Percentiles rank a stretch among this genome's conserved stretches.
These are phyloP conservation scores for Chiroxiphia lanceolata DNA, from an alignment of 2,797 vertebrate species.

Conservation along the genomic window DNA sequence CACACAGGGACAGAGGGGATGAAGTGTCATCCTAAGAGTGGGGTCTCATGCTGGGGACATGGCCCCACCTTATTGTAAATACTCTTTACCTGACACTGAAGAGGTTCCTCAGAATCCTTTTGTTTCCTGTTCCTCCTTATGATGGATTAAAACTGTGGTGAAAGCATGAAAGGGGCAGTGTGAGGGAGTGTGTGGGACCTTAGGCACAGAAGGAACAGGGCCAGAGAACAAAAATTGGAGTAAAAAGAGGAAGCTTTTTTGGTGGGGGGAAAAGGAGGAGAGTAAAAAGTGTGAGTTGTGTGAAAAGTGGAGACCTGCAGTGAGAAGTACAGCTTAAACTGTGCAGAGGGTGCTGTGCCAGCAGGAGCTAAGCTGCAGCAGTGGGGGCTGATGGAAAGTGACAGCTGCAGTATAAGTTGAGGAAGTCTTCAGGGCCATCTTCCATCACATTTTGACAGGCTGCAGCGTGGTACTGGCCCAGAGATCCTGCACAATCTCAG, in stretches of 20 bases:
- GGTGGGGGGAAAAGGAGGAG: neutral
- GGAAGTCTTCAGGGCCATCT: constrained; percentile 43
- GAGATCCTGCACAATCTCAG: neutral
- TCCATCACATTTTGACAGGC: constrained; percentile 57
- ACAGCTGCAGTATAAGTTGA: constrained; percentile 70
- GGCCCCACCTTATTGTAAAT: neutral
- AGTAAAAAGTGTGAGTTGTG: neutral
- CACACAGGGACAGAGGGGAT: neutral
- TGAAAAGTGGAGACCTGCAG: neutral
- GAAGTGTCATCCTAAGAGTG: neutral
- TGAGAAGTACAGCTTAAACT: neutral
- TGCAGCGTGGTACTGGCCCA: neutral
- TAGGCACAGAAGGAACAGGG: neutral
- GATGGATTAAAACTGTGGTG: neutral
- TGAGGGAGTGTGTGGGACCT: neutral
- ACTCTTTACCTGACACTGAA: neutral
- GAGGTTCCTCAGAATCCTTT: neutral
- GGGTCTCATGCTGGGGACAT: neutral
- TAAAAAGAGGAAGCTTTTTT: neutral
- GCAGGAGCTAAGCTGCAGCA: constrained; percentile 42
- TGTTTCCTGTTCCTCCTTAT: neutral
- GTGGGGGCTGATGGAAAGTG: constrained; percentile 56
- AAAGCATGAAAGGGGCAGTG: neutral
- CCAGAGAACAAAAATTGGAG: neutral
- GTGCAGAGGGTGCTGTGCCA: constrained; percentile 46